Evolutionary conservation across 1,140 invertebrate species (phyloP), one percentile per base, ranked within the genome.

Genomic region (Macrobrachium rosenbergii): DNA sequence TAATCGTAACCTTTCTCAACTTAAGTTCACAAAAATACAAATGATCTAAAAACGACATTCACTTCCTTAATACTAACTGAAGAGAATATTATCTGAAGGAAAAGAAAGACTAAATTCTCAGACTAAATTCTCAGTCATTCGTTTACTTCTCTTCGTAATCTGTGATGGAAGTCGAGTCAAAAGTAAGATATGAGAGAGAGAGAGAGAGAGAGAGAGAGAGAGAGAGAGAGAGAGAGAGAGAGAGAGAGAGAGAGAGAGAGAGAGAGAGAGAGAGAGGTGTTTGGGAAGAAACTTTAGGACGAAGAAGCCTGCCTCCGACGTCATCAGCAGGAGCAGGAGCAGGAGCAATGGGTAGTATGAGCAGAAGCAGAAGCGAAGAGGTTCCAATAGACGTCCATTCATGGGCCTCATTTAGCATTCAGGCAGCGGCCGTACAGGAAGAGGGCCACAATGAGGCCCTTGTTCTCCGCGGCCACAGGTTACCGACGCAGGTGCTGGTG

Each of bases 331-430:
- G 16, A 28, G 64, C 64, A 67, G 64, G 16, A 28, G 64, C n/a
- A 67, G 64, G 64, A 28, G 28, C 28, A 37, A 37, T 37, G 28
- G 64, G 64, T 12, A 28, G 64, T 21, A 28, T n/a, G 62, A 63
- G 62, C 64, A n/a, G 16, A 6, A n/a, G 16, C 7, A n/a, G 64
- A 6, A n/a, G 64, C 12, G 16, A n/a, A 28, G n/a, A n/a, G 64
- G 28, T n/a, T 28, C 64, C 64, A 67, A 67, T 67, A 67, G 64
- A 67, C 64, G 64, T n/a, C 64, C 64, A 67, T 67, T 67, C 64
- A 67, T 67, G 19, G 64, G 28, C 28, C 64, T 67, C 64, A 67
- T 67, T 67, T 67, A 28, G 64, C 64, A 67, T 67, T 67, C 64
- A 67, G 64, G 64, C n/a, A 67, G 64, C 64, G 28, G 64, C 64